A percentile compares a stretch with the other conserved stretches of the same genome.
Evolutionary conservation across 2,888 invertebrate species (phyloP).

Genomic region (Dryocosmus kuriphilus): DNA sequence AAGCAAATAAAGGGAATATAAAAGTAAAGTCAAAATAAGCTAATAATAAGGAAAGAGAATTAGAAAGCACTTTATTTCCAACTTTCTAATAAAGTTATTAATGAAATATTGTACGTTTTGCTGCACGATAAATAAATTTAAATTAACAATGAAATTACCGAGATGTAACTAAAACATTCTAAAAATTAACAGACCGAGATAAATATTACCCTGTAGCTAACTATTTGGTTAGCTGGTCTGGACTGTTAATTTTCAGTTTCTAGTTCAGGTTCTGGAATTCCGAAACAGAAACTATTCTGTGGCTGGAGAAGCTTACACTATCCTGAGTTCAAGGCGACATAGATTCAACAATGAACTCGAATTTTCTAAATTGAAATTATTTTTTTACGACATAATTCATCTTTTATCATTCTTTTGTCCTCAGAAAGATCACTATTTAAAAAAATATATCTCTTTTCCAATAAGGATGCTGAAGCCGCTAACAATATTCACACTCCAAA

Average conservation of each 20-base stretch:
- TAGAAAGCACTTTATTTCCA: neutral
- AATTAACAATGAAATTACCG: neutral
- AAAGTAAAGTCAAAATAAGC: neutral
- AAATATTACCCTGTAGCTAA: conserved; percentile 10
- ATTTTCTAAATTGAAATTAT: neutral
- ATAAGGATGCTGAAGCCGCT: too few species aligned
- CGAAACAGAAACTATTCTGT: conserved; percentile 29
- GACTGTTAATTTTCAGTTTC: conserved; percentile 21
- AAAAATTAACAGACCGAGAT: conserved; percentile 8
- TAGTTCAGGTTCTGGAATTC: conserved; percentile 15
- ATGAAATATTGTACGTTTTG: neutral
- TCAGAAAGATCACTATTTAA: too few species aligned
- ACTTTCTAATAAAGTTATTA: too few species aligned
- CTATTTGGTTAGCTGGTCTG: conserved; percentile 20
- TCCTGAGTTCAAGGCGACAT: neutral
- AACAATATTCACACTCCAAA: too few species aligned
- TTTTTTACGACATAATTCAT: too few species aligned
- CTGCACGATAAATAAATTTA: neutral
- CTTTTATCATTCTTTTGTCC: too few species aligned
- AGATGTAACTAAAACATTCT: neutral
- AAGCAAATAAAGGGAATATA: neutral
- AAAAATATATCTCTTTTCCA: too few species aligned
- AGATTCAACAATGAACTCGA: neutral
- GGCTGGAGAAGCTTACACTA: neutral
- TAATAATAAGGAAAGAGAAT: neutral